Conservation (phyloP, 2,888 invertebrate genomes). For the Ellobium chinense region DNA sequence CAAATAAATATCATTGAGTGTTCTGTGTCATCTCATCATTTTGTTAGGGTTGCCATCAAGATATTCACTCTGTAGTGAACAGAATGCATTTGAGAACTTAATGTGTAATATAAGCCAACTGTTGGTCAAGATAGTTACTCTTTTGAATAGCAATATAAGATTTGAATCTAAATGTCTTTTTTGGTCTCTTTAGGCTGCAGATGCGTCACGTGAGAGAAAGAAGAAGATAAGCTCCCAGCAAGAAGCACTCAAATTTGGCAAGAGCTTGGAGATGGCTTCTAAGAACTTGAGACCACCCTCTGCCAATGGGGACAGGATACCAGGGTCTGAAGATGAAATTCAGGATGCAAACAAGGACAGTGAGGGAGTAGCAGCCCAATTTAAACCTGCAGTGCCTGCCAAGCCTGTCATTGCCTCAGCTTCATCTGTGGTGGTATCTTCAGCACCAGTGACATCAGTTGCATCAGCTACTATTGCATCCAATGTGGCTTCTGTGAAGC, state of each 20-base stretch:
- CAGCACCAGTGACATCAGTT: not conserved
- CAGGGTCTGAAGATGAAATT: not conserved
- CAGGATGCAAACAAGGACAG: not conserved
- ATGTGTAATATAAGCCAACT: too few relatives aligned
- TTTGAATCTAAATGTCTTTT: not conserved
- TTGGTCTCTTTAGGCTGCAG: constrained; percentile 46
- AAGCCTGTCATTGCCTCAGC: constrained; percentile 18
- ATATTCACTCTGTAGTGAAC: too few relatives aligned
- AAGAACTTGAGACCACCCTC: constrained; percentile 43
- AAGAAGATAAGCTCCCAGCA: constrained; percentile 51
- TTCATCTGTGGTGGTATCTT: not conserved
- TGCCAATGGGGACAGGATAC: constrained; percentile 8
- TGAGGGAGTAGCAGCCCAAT: not conserved
- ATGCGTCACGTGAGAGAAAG: constrained; percentile 49
- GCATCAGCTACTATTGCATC: not conserved
- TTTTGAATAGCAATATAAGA: not conserved
- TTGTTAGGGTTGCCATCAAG: too few relatives aligned
- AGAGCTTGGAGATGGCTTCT: constrained; percentile 47
- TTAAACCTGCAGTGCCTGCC: constrained; percentile 10
- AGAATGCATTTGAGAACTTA: too few relatives aligned
- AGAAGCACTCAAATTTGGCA: constrained; percentile 50
- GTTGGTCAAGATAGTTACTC: not conserved
- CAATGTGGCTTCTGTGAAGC: constrained; percentile 2
- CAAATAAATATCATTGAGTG: too few relatives aligned
- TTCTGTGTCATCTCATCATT: too few relatives aligned